Conservation (phyloP, 2,888 invertebrate genomes). For the Pristionchus fissidentatus region DNA sequence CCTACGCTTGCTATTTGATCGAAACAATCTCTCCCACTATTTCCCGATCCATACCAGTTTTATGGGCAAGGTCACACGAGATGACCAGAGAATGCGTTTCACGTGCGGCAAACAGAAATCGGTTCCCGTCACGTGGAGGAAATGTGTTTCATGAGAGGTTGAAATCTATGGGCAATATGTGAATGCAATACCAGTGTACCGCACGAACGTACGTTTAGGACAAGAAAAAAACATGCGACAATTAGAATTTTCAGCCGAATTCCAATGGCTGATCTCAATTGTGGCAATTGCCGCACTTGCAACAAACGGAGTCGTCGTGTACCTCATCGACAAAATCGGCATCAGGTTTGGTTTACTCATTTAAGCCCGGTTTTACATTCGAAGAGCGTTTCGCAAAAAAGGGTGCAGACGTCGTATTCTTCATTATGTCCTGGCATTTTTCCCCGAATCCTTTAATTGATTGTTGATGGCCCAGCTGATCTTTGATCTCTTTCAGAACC, state of each 20-base stretch:
- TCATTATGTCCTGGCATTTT: neutral
- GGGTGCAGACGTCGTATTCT: neutral
- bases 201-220: neutral
- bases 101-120: neutral
- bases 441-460: neutral
- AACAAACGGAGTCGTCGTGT: constrained; percentile 72
- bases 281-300: constrained; percentile 72
- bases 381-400: neutral
- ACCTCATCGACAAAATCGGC: constrained; percentile 61
- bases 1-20: neutral
- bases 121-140: neutral
- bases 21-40: neutral
- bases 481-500: constrained; percentile 56
- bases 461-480: no score
- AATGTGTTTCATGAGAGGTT: neutral
- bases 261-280: constrained; percentile 66
- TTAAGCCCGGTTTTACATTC: neutral
- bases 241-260: constrained; percentile 56
- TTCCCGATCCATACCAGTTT: constrained; percentile 17
- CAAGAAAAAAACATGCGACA: no score
- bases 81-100: constrained; percentile 14
- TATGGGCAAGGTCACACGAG: neutral
- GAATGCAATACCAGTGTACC: neutral
- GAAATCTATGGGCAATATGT: no score
- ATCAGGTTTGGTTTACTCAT: neutral